A percentile compares a stretch with the other conserved stretches of the same genome.
These are phyloP conservation scores for Enoplosus armatus DNA, from an alignment of 2,797 vertebrate species.

Conservation along the genomic window DNA sequence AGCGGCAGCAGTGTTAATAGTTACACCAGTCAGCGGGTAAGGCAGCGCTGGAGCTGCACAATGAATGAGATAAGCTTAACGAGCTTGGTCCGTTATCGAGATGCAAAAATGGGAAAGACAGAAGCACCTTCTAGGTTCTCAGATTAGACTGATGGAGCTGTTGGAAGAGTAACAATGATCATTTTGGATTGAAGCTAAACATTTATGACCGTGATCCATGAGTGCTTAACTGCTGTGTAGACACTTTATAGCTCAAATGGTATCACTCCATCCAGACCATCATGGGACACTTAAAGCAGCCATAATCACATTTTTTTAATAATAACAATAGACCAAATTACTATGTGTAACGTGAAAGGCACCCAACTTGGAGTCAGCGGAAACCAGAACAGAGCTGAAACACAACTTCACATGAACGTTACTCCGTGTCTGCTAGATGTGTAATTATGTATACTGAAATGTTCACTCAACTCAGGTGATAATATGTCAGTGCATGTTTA, in stretches of 20 bases:
- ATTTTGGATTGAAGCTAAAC: not conserved
- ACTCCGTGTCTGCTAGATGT: not conserved
- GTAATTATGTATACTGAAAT: not conserved
- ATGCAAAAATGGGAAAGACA: slow-evolving; percentile 16
- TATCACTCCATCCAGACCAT: not conserved
- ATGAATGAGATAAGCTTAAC: slow-evolving; percentile 32
- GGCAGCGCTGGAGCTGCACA: slow-evolving; percentile 1
- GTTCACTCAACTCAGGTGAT: not conserved
- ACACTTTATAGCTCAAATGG: not conserved
- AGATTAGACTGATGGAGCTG: slow-evolving; percentile 2
- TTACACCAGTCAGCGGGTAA: slow-evolving; percentile 65
- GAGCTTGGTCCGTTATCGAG: slow-evolving; percentile 2
- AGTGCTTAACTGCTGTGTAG: not conserved
- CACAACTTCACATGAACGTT: not conserved
- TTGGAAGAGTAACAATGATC: not conserved
- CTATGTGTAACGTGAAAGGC: not conserved
- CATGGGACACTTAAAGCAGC: not conserved
- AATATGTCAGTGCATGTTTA: too few species aligned
- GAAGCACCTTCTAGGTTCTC: not conserved
- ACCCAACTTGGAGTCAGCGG: not conserved
- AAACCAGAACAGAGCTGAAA: not conserved
- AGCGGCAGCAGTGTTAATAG: slow-evolving; percentile 72
- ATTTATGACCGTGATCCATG: not conserved
- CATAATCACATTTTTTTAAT: not conserved
- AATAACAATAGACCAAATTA: not conserved